Evolutionary conservation across 2,797 vertebrate genomes (phyloP).

Genomic region (Astyanax mexicanus): DNA sequence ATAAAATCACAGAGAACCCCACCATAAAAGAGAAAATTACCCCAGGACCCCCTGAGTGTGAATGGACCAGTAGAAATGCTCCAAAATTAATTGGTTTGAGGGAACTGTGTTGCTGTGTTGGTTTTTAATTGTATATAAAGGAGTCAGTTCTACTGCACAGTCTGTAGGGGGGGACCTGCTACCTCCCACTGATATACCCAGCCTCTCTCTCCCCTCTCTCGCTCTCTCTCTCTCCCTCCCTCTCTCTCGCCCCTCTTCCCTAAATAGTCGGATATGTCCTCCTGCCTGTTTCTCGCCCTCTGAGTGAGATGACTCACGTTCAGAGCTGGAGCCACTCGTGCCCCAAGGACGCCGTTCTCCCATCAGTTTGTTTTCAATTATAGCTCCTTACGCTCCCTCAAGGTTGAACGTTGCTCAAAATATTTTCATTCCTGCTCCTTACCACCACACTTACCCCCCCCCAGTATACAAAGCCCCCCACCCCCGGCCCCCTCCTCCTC

Average conservation of each 20-base stretch:
- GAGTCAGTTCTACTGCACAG: neutral
- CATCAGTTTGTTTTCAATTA: slow-evolving; percentile 9
- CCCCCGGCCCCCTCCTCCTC: neutral
- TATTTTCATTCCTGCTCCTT: neutral
- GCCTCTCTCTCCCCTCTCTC: neutral
- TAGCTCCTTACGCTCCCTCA: neutral
- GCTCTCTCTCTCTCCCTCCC: neutral
- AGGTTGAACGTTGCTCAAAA: slow-evolving; percentile 13
- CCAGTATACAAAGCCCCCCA: neutral
- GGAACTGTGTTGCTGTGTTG: too few relatives aligned
- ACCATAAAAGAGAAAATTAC: too few relatives aligned
- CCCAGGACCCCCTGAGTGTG: too few relatives aligned
- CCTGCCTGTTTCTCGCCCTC: slow-evolving; percentile 8
- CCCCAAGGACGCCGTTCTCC: slow-evolving; percentile 8
- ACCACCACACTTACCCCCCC: neutral
- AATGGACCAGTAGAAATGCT: too few relatives aligned
- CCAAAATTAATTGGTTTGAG: too few relatives aligned
- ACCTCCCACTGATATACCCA: slow-evolving; percentile 1
- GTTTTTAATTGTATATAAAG: too few relatives aligned
- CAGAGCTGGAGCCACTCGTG: slow-evolving; percentile 19
- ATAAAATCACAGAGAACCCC: too few relatives aligned
- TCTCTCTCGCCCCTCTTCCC: neutral
- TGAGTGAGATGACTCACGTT: slow-evolving; percentile 24
- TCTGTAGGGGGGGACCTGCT: neutral
- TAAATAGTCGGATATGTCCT: slow-evolving; percentile 6